Evolutionary conservation across 2,113 vertebrate species (phyloP), one percentile per base, ranked within the genome.

Genomic region (Labrus mixtus): DNA sequence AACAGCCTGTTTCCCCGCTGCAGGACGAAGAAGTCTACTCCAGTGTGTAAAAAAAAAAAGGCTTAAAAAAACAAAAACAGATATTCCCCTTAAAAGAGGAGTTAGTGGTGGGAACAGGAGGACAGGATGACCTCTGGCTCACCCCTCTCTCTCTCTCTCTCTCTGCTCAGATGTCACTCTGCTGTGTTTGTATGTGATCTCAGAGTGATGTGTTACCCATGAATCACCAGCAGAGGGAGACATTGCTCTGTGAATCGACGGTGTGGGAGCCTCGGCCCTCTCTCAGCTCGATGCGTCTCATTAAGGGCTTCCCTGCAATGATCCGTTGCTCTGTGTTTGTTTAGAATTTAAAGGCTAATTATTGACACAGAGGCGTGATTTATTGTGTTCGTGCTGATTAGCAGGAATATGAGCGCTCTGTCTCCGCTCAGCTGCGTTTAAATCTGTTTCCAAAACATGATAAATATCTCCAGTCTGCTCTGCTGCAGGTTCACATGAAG

Each of bases 171-270:
- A 8, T 20, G 61, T 45, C 46, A 0, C 51, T 55, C 8, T 41
- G n/a, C 51, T 50, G 55, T 15, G 13, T 46, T 16, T 63, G 8
- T 16, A 46, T 8, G 12, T 16, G 25, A 25, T 25, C 10, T 19
- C 48, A n/a, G 7, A 1, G 20, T 33, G 13, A 2, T 89, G 90
- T 53, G 67, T 20, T 87, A 59, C n/a, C 51, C 0, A 0, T 0
- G 0, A 20, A 0, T 29, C 12, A 4, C 87, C 93, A 83, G 79
- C 78, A 91, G 93, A 88, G 91, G 91, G 92, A 48, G 76, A 72
- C 79, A 78, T 83, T 70, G 48, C 73, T 51, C 84, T 48, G 85
- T 80, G 67, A 29, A 82, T 48, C 0, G 39, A 43, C 8, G 3
- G 41, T 0, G 15, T 33, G 54, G 19, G 4, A 33, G 43, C 45